Evolutionary conservation across 2,113 vertebrate species (phyloP).

Genomic region (Cyprinodon variegatus): DNA sequence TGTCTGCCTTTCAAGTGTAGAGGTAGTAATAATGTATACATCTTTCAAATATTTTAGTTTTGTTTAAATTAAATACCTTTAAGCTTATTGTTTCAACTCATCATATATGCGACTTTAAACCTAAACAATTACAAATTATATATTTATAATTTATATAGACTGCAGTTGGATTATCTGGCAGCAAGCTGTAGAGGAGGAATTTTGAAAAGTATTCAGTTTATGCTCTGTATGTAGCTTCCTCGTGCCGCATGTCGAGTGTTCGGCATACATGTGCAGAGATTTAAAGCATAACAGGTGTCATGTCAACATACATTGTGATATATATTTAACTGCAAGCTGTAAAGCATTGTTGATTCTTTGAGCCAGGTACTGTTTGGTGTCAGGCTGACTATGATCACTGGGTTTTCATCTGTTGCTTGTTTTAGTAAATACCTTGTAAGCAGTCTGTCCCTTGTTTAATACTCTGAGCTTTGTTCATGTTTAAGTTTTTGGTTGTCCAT

Average conservation of each 20-base stretch:
- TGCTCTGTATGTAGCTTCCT: not conserved
- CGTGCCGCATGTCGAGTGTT: constrained; percentile 4
- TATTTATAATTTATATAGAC: not conserved
- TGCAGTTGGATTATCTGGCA: not conserved
- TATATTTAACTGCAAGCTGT: constrained; percentile 21
- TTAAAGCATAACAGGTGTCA: constrained; percentile 31
- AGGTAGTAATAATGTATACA: too few species aligned
- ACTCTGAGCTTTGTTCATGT: constrained; percentile 33
- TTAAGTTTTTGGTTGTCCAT: constrained; percentile 39
- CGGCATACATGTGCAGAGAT: constrained; percentile 4
- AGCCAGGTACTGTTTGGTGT: constrained; percentile 20
- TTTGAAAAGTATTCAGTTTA: not conserved
- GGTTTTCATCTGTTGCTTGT: constrained; percentile 39
- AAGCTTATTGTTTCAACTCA: not conserved
- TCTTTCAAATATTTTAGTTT: too few species aligned
- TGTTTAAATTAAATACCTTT: too few species aligned
- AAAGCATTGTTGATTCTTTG: constrained; percentile 23
- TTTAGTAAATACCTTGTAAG: constrained; percentile 24
- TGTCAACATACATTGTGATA: constrained; percentile 15
- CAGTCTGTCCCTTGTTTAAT: constrained; percentile 33
- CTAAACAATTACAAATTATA: not conserved
- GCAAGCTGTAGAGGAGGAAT: not conserved
- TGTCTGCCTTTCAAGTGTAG: too few species aligned
- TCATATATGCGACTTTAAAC: not conserved
- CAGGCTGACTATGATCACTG: constrained; percentile 9